Percentiles rank a stretch among this genome's conserved stretches.
Evolutionary conservation across 1,140 invertebrate genomes (phyloP).

Genomic region (Diprion similis): DNA sequence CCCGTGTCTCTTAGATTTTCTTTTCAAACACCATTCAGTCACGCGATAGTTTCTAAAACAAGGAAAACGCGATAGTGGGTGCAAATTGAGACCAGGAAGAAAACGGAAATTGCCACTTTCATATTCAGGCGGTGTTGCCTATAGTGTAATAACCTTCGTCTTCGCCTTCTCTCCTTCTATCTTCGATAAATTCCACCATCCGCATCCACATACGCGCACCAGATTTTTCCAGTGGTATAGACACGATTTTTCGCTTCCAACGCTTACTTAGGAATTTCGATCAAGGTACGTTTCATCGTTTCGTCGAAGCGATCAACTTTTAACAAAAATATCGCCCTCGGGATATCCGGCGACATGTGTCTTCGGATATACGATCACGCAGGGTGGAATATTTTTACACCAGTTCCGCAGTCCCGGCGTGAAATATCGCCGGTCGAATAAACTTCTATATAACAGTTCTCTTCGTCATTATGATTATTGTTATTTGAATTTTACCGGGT

Average conservation of each 20-base stretch:
- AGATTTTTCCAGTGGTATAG: background rate
- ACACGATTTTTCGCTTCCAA: background rate
- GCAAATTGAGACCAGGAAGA: background rate
- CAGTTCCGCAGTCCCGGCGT: background rate
- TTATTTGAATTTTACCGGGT: background rate
- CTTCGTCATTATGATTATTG: background rate
- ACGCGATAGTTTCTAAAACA: too few species aligned
- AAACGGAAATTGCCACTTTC: slow-evolving; percentile 7
- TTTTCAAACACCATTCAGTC: too few species aligned
- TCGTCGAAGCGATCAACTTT: background rate
- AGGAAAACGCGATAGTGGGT: background rate
- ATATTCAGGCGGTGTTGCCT: background rate
- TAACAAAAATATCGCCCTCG: background rate
- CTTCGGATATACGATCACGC: background rate
- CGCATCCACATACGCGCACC: background rate
- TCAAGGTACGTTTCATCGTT: background rate
- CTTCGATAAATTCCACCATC: background rate
- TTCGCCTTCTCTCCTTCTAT: background rate
- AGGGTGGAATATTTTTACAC: background rate
- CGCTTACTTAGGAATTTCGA: too few species aligned
- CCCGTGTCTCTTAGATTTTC: too few species aligned
- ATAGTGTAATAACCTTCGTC: background rate
- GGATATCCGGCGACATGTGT: background rate
- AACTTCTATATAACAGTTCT: background rate
- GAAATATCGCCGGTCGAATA: background rate